phyloP scores from a whole-genome alignment of 2,888 invertebrate species.

The Drosophila longiperda region DNA sequence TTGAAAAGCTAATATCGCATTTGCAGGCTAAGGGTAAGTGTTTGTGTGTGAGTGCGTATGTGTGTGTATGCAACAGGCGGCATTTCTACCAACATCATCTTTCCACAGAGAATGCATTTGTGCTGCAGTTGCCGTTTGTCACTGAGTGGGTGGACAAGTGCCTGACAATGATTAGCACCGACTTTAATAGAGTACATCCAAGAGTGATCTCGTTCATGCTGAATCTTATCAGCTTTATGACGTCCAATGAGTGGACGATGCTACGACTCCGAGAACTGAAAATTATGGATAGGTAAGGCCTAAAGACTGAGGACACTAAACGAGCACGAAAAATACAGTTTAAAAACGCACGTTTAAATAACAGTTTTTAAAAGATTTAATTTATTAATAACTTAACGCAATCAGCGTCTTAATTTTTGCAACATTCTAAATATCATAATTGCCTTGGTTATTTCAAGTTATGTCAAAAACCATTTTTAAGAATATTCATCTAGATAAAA shows the following conservation, averaged over 20 bases:
- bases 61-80: conserved; percentile 48
- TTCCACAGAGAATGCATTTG: conserved; percentile 80
- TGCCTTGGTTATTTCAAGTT: not conserved
- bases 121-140: conserved; percentile 83
- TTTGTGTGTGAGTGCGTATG: not conserved
- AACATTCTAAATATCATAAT: not conserved
- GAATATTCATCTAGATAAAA: not conserved
- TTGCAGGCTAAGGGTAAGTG: conserved; percentile 86
- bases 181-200: conserved; percentile 83
- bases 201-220: conserved; percentile 87
- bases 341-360: not conserved
- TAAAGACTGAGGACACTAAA: not conserved
- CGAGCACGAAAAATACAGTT: not conserved
- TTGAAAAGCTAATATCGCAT: conserved; percentile 88
- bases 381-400: not conserved
- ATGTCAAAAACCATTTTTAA: not conserved
- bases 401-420: not conserved
- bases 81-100: conserved; percentile 13
- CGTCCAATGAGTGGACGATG: conserved; percentile 87
- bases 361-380: not conserved
- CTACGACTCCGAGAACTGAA: conserved; percentile 86
- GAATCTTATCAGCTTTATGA: conserved; percentile 87
- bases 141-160: conserved; percentile 85
- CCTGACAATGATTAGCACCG: conserved; percentile 83
- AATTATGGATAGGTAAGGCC: conserved; percentile 77